These are phyloP conservation scores for Salpingus planirostris DNA, from an alignment of 2,888 invertebrate species.

Conservation along the genomic window DNA sequence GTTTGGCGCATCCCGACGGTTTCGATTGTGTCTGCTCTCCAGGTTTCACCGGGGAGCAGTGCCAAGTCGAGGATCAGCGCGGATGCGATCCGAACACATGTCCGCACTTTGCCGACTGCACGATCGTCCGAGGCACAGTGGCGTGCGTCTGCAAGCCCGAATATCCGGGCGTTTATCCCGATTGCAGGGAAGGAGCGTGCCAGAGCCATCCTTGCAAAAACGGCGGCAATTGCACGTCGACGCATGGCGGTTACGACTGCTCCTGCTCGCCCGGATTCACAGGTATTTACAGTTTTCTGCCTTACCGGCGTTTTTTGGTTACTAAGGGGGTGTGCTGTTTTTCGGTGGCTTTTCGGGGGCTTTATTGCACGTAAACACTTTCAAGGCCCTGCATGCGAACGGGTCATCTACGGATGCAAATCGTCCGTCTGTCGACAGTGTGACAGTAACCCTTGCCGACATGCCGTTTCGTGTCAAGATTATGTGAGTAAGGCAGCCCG, in stretches of 20 bases:
- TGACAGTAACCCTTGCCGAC: too few relatives aligned
- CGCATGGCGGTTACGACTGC: conserved; percentile 32
- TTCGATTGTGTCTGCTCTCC: conserved; percentile 59
- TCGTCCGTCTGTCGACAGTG: too few relatives aligned
- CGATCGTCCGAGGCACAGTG: conserved; percentile 49
- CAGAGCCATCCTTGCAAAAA: conserved; percentile 63
- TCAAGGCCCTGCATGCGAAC: too few relatives aligned
- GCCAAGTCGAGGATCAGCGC: conserved; percentile 67
- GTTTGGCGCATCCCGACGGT: conserved; percentile 49
- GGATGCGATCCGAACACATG: conserved; percentile 47
- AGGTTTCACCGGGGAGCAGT: conserved; percentile 59
- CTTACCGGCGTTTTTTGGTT: too few relatives aligned
- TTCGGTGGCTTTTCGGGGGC: too few relatives aligned
- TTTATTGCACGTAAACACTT: too few relatives aligned
- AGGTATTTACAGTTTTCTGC: too few relatives aligned
- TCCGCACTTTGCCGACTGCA: conserved; percentile 45
- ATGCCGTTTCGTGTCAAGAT: too few relatives aligned
- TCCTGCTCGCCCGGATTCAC: conserved; percentile 49
- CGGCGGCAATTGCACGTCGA: conserved; percentile 57
- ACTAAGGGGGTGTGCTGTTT: too few relatives aligned
- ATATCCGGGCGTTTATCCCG: conserved; percentile 45
- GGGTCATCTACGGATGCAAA: too few relatives aligned
- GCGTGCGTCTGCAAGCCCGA: conserved; percentile 62
- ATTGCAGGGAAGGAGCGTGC: conserved; percentile 50
- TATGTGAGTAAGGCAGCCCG: too few relatives aligned